Base-by-base conservation (phyloP, 1,140 invertebrate species). In the Halyomorpha halys region DNA sequence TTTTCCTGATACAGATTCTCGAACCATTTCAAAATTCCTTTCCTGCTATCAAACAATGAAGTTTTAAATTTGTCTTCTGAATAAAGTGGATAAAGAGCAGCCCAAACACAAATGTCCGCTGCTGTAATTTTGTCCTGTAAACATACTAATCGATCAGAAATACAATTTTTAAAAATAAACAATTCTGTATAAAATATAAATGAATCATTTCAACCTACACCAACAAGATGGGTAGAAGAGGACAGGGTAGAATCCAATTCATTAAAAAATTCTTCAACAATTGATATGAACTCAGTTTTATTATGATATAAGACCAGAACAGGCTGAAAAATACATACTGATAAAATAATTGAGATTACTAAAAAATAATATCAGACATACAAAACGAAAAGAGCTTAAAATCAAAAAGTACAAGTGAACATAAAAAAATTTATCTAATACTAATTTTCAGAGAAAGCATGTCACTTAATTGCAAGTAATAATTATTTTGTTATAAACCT, bases 91-190 rank as follows among this genome's bases (percentile, higher is more conserved):
- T 72, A 75, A 5, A 76, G 47, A 16, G 70, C 69, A 23, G 69
- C 68, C 73, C 74, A 77, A 6, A 76, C 62, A 23, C 71, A 66
- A 34, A 75, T 66, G 66, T 77, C 75, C 44, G 72, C 72, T 60
- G 70, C 68, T 47, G 66, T 66, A 23, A 73, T 23, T 21, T 44
- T 34, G 44, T 69, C 64, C 70, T 75, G 47, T 5, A 25, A 60
- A 44, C 0, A n/a, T 18, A 5, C 9, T 44, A 70, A 65, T 18
- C 65, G 11, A 68, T 62, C 63, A 59, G 16, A 63, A 21, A 27
- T 27, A 61, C 18, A 61, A 44, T 25, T 34, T 49, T 53, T 54
- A 63, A 63, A 61, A 64, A 44, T 13, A 47, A 49, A 47, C 56
- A 61, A 9, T 47, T 44, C 44, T 61, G n/a, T 60, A 49, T 23